Conservation (phyloP, 2,797 vertebrate genomes). For the Vespertilio murinus region DNA sequence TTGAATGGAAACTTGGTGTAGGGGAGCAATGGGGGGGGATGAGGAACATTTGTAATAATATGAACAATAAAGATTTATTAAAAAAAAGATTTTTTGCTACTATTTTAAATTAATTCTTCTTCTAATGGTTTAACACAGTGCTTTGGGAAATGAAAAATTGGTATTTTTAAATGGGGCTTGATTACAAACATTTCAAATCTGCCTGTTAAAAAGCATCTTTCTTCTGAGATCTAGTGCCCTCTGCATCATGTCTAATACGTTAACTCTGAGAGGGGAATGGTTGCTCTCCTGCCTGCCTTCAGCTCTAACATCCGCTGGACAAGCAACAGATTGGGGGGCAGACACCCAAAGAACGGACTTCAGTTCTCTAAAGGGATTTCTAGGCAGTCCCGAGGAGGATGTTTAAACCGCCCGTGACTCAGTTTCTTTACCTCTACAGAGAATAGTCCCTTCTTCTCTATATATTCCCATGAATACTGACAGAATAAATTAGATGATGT, state of each 20-base stretch:
- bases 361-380: background rate
- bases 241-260: background rate
- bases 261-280: background rate
- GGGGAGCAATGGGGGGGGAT: too few species aligned
- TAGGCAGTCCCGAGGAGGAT: background rate
- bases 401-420: background rate
- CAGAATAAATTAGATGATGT: background rate
- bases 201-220: background rate
- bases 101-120: slow-evolving; percentile 7
- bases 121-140: background rate
- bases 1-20: too few species aligned
- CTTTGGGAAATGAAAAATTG: slow-evolving; percentile 22
- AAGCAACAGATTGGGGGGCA: background rate
- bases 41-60: too few species aligned
- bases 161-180: slow-evolving; percentile 25
- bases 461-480: background rate
- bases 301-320: background rate
- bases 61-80: too few species aligned
- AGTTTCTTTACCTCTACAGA: background rate
- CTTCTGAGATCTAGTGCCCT: background rate
- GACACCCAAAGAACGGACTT: background rate
- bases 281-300: background rate
- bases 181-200: background rate
- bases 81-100: background rate
- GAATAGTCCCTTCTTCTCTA: background rate